Conservation (phyloP, 2,113 vertebrate species). For the Caloenas nicobarica region DNA sequence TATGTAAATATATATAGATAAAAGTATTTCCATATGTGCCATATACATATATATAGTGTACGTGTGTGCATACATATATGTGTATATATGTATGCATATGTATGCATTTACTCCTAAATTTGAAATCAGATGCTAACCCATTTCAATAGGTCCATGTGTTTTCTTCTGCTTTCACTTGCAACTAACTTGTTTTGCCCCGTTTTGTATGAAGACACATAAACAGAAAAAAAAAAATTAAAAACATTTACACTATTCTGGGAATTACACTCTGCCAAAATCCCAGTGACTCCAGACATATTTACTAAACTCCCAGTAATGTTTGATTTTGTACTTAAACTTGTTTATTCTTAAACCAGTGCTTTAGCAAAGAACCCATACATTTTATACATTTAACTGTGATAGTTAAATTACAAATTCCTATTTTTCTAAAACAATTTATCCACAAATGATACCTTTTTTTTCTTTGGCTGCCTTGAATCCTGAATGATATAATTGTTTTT, state of each 20-base stretch:
- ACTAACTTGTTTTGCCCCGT: slow-evolving; percentile 6
- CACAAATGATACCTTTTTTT: neutral
- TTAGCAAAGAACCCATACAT: neutral
- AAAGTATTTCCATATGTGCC: neutral
- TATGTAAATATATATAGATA: neutral
- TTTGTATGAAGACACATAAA: slow-evolving; percentile 4
- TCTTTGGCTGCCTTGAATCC: neutral
- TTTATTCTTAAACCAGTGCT: neutral
- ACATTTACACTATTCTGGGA: slow-evolving; percentile 16
- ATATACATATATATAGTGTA: neutral
- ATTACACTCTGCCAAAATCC: slow-evolving; percentile 36
- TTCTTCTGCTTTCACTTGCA: slow-evolving; percentile 23
- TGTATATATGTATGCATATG: neutral
- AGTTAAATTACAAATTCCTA: neutral
- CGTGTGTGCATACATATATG: neutral
- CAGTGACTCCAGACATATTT: slow-evolving; percentile 15
- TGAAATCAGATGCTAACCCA: neutral
- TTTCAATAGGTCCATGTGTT: neutral
- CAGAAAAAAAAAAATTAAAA: neutral
- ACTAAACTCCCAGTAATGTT: slow-evolving; percentile 5
- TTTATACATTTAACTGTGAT: neutral
- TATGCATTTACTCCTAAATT: neutral
- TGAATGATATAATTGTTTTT: neutral
- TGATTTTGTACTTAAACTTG: neutral
- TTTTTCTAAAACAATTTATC: neutral